phyloP scores from a whole-genome alignment of 2,888 invertebrate species.

The Allygus modestus region DNA sequence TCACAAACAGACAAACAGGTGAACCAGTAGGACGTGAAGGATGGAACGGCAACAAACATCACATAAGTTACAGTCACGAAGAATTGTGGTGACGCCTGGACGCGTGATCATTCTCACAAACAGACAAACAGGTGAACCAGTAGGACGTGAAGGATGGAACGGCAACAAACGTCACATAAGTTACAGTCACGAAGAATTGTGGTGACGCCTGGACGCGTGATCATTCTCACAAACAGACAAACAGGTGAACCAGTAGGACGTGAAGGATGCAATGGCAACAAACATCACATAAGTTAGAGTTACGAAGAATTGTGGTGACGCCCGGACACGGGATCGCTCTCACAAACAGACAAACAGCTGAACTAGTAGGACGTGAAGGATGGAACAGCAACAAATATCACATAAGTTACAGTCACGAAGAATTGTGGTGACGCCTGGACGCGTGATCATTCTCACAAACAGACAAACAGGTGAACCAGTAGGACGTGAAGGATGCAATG shows the following conservation, averaged over 20 bases:
- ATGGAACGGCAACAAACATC: neutral
- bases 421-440: slow-evolving; percentile 6
- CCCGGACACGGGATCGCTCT: slow-evolving; percentile 7
- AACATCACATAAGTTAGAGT: too few relatives aligned
- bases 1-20: slow-evolving; percentile 31
- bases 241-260: neutral
- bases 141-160: neutral
- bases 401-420: too few relatives aligned
- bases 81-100: slow-evolving; percentile 8
- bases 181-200: too few relatives aligned
- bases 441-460: slow-evolving; percentile 20
- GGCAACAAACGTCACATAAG: neutral
- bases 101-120: slow-evolving; percentile 31
- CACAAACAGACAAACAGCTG: slow-evolving; percentile 27
- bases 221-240: slow-evolving; percentile 13
- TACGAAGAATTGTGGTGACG: slow-evolving; percentile 27
- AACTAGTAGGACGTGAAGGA: neutral
- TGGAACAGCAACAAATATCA: neutral
- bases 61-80: too few relatives aligned
- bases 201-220: slow-evolving; percentile 10
- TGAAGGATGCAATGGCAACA: neutral
- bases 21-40: neutral
- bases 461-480: neutral
- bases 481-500: too few relatives aligned
- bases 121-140: slow-evolving; percentile 2